Conservation (phyloP, 2,113 vertebrate species). For the Anolis carolinensis region DNA sequence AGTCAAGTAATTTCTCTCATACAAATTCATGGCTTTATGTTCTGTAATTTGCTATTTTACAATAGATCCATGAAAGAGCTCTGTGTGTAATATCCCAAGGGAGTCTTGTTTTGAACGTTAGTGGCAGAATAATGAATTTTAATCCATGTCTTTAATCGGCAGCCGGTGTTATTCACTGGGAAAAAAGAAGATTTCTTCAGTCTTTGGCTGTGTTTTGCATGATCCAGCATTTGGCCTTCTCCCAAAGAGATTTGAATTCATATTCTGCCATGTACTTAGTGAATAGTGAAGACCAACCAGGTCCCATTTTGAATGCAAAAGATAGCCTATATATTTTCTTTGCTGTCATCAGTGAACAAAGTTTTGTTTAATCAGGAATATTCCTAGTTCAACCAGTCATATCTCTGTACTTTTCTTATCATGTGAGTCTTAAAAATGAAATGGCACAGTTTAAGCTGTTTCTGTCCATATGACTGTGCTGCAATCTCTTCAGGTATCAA, state of each 20-base stretch:
- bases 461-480: not conserved
- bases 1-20: constrained; percentile 2
- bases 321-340: not conserved
- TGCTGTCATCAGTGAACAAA: not conserved
- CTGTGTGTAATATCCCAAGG: constrained; percentile 16
- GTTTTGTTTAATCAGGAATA: not conserved
- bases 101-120: constrained; percentile 34
- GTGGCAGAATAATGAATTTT: constrained; percentile 34
- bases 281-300: not conserved
- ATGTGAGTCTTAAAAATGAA: not conserved
- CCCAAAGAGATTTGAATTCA: not conserved
- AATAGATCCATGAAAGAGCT: constrained; percentile 22
- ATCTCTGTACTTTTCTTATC: not conserved
- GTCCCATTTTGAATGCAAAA: not conserved
- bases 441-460: not conserved
- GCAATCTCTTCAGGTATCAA: not conserved
- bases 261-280: constrained; percentile 1
- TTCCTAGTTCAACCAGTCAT: not conserved
- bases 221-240: not conserved
- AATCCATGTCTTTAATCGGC: constrained; percentile 4
- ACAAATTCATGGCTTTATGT: constrained; percentile 29
- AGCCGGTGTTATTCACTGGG: constrained; percentile 2
- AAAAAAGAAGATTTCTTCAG: not conserved
- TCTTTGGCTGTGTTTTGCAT: constrained; percentile 7
- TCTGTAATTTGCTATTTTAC: constrained; percentile 39